Percentiles rank a stretch among this genome's conserved stretches.
These are phyloP conservation scores for Acanthochromis polyacanthus DNA, from an alignment of 2,113 vertebrate species.

Conservation along the genomic window DNA sequence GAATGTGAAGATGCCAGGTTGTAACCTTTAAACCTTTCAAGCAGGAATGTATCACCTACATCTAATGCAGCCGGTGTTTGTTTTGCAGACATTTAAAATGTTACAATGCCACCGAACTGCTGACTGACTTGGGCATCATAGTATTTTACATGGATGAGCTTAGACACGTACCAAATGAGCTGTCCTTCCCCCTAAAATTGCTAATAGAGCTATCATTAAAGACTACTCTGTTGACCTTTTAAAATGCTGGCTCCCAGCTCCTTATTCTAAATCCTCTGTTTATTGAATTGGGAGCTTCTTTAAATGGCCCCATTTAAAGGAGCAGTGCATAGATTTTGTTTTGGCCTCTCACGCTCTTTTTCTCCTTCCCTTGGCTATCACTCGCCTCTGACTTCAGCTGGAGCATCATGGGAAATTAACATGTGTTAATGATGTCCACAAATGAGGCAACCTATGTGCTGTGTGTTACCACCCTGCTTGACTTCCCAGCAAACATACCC, in stretches of 20 bases:
- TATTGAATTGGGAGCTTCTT: conserved; percentile 77
- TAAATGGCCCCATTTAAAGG: conserved; percentile 69
- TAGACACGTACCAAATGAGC: conserved; percentile 64
- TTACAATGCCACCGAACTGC: conserved; percentile 27
- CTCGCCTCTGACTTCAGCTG: conserved; percentile 54
- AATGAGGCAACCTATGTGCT: conserved; percentile 37
- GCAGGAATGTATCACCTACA: background rate
- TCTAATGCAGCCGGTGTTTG: background rate
- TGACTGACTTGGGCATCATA: conserved; percentile 57
- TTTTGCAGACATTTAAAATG: conserved; percentile 7
- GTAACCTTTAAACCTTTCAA: background rate
- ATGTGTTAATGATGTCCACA: conserved; percentile 63
- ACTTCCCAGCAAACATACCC: background rate
- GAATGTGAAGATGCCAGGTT: no score
- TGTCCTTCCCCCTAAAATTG: conserved; percentile 63
- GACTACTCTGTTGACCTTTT: conserved; percentile 82
- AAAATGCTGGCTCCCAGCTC: conserved; percentile 75
- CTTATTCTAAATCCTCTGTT: conserved; percentile 75
- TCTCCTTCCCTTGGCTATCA: conserved; percentile 30
- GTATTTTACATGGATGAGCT: conserved; percentile 65
- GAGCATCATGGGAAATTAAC: conserved; percentile 49
- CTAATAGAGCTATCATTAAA: conserved; percentile 79
- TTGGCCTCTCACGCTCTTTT: background rate
- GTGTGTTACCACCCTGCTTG: background rate
- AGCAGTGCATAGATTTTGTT: conserved; percentile 34